phyloP scores from a whole-genome alignment of 2,113 vertebrate species.

The Heterocephalus glaber region DNA sequence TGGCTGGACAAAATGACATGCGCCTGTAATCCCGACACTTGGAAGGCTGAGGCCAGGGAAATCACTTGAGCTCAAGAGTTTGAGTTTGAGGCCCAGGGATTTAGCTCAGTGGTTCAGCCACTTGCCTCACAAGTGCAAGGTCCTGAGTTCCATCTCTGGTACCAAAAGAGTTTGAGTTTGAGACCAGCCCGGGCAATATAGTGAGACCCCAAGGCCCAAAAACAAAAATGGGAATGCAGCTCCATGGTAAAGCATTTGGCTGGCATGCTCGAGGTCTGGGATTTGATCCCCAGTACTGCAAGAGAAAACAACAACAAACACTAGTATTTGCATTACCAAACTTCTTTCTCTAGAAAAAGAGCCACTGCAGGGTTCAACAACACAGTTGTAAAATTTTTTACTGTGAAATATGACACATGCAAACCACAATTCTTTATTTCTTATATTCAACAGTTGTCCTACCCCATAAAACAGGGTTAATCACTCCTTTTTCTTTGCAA shows the following conservation, averaged over 20 bases:
- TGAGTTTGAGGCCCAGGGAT: too few species aligned
- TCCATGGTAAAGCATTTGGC: not conserved
- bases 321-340: conserved; percentile 18
- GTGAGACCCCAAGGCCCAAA: not conserved
- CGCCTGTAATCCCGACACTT: not conserved
- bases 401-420: not conserved
- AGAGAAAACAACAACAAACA: not conserved
- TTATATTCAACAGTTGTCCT: not conserved
- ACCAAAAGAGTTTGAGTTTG: too few species aligned
- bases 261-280: not conserved
- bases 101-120: too few species aligned
- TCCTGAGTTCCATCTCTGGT: too few species aligned
- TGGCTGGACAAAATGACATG: not conserved
- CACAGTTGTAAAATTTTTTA: not conserved
- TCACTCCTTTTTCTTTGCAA: not conserved
- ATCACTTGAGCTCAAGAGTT: not conserved
- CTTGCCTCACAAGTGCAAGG: too few species aligned
- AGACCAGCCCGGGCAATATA: not conserved
- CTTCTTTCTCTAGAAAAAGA: conserved; percentile 34
- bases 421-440: not conserved
- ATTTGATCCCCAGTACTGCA: not conserved
- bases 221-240: not conserved
- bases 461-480: not conserved
- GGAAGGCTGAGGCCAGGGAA: not conserved
- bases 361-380: not conserved